phyloP scores from a whole-genome alignment of 2,113 vertebrate species.

The Nyctibius bracteatus region DNA sequence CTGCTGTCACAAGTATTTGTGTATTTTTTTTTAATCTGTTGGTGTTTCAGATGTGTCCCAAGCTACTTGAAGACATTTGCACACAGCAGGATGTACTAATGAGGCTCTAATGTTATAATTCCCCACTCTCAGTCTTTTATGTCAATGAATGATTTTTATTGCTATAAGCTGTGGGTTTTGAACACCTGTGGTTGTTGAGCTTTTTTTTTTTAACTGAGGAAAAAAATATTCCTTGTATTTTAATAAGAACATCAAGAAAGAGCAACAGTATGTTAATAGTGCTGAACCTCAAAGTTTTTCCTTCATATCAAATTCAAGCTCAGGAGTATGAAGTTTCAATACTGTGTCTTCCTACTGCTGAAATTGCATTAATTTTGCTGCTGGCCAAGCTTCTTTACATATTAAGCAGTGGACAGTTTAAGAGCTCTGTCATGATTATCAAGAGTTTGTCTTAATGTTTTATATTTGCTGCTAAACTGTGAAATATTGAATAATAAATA shows the following conservation, averaged over 20 bases:
- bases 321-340: neutral
- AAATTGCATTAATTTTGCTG: neutral
- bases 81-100: neutral
- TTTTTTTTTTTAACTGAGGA: neutral
- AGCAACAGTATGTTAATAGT: neutral
- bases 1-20: accelerated
- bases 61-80: neutral
- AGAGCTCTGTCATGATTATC: neutral
- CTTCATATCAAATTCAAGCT: neutral
- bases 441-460: neutral
- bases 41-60: neutral
- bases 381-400: neutral
- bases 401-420: neutral
- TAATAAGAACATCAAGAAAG: neutral
- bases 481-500: neutral
- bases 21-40: neutral
- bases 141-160: neutral
- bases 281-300: neutral
- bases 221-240: neutral
- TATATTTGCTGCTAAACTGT: neutral
- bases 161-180: neutral
- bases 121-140: neutral
- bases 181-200: neutral
- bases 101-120: neutral
- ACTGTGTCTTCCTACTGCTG: neutral